Evolutionary conservation across 2,888 invertebrate species (phyloP).

Genomic region (Laothoe populi): DNA sequence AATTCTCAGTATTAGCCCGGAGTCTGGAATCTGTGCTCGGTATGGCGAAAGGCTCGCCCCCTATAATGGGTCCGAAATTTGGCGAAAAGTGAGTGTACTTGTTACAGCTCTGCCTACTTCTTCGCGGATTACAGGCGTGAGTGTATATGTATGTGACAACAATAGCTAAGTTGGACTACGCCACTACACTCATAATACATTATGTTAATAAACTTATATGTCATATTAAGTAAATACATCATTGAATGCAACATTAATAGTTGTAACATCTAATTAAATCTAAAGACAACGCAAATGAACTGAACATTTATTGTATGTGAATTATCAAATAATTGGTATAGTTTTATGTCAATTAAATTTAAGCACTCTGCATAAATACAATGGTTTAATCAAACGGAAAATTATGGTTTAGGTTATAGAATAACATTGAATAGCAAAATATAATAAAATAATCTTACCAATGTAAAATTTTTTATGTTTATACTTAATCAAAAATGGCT

Average conservation of each 20-base stretch:
- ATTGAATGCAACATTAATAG: slow-evolving; percentile 5
- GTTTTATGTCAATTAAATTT: background rate
- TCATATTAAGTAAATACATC: slow-evolving; percentile 1
- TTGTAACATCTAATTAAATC: slow-evolving; percentile 14
- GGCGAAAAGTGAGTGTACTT: too few relatives aligned
- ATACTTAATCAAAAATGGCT: too few relatives aligned
- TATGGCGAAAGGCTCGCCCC: too few relatives aligned
- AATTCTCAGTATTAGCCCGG: too few relatives aligned
- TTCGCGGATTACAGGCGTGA: too few relatives aligned
- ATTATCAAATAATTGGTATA: slow-evolving; percentile 11
- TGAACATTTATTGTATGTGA: slow-evolving; percentile 7
- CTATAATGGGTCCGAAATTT: too few relatives aligned
- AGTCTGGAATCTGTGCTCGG: too few relatives aligned
- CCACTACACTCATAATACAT: background rate
- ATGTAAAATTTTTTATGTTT: too few relatives aligned
- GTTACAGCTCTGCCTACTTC: too few relatives aligned
- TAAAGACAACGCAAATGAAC: slow-evolving; percentile 1
- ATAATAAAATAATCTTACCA: too few relatives aligned
- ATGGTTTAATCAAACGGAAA: background rate
- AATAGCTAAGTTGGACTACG: too few relatives aligned
- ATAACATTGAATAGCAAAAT: background rate
- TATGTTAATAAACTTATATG: background rate
- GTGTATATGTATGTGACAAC: too few relatives aligned
- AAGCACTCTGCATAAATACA: background rate
- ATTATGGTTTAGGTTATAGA: background rate